A percentile compares a stretch with the other conserved stretches of the same genome.
Evolutionary conservation across 2,888 invertebrate species (phyloP).

Genomic region (Anagyrus pseudococci): DNA sequence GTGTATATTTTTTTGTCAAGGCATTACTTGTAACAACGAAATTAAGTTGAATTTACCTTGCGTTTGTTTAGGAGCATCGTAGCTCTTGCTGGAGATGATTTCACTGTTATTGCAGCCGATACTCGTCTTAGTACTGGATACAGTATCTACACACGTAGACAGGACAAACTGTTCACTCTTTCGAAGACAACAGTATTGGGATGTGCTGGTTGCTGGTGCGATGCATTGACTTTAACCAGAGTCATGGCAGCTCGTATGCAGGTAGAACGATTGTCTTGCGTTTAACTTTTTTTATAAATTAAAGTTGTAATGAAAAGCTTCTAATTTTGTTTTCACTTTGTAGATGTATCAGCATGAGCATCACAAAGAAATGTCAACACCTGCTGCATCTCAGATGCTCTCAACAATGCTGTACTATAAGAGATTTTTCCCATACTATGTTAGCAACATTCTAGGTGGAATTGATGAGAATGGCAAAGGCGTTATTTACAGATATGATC

Average conservation of each 20-base stretch:
- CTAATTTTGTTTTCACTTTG: conserved; percentile 1
- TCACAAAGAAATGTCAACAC: conserved; percentile 89
- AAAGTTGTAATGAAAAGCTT: not conserved
- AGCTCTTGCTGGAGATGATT: conserved; percentile 95
- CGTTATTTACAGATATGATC: conserved; percentile 95
- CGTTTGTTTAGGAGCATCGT: conserved; percentile 79
- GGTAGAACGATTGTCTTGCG: no score
- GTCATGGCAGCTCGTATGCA: conserved; percentile 86
- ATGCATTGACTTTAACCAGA: conserved; percentile 88
- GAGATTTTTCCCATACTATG: conserved; percentile 98
- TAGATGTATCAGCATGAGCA: conserved; percentile 95
- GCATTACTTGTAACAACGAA: no score
- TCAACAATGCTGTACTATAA: conserved; percentile 95
- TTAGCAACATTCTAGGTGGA: conserved; percentile 93
- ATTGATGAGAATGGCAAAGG: conserved; percentile 93
- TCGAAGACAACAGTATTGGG: conserved; percentile 88
- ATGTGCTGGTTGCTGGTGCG: conserved; percentile 97
- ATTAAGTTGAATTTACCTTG: not conserved
- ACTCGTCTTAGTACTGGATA: conserved; percentile 92
- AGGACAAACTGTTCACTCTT: conserved; percentile 85
- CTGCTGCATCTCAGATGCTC: conserved; percentile 94
- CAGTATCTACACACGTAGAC: conserved; percentile 86
- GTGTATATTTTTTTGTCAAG: not conserved
- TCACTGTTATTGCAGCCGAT: conserved; percentile 93
- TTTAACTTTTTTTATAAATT: conserved; percentile 4